Conservation (phyloP, 2,888 invertebrate species). For the Loripinus fragilis region DNA sequence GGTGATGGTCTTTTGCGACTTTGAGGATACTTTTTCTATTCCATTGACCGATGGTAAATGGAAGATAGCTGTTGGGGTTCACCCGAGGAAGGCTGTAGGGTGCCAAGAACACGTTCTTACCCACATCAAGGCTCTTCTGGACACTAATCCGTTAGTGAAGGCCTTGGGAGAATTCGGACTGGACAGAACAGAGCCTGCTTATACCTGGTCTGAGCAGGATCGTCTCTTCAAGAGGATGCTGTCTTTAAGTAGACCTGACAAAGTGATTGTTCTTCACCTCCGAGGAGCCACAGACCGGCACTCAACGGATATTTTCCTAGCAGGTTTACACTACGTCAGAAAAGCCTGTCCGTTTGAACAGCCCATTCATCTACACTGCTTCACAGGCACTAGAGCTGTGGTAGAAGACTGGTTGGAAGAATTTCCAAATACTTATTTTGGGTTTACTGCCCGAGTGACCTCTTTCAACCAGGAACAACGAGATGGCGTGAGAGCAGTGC, state of each 20-base stretch:
- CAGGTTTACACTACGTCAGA: not conserved
- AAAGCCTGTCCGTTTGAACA: not conserved
- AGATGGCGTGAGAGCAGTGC: not conserved
- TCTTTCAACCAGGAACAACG: not conserved
- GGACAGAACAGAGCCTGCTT: conserved; percentile 14
- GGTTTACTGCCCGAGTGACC: not conserved
- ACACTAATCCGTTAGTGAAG: not conserved
- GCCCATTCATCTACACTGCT: not conserved
- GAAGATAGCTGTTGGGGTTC: conserved; percentile 15
- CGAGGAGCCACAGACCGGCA: not conserved
- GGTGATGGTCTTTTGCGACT: too few relatives aligned
- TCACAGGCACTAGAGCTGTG: not conserved
- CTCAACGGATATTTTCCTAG: not conserved
- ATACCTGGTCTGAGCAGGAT: conserved; percentile 8
- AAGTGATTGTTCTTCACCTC: conserved; percentile 9
- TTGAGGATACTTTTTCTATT: not conserved
- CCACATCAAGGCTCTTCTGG: not conserved
- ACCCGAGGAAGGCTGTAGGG: not conserved
- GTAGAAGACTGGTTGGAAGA: not conserved
- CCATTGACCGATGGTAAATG: not conserved
- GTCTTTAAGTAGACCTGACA: not conserved
- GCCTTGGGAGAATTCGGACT: conserved; percentile 7
- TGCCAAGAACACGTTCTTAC: not conserved
- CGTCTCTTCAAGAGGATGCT: not conserved
- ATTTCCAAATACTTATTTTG: not conserved